phyloP scores from a whole-genome alignment of 2,888 invertebrate genomes.

The Hetaerina titia region DNA sequence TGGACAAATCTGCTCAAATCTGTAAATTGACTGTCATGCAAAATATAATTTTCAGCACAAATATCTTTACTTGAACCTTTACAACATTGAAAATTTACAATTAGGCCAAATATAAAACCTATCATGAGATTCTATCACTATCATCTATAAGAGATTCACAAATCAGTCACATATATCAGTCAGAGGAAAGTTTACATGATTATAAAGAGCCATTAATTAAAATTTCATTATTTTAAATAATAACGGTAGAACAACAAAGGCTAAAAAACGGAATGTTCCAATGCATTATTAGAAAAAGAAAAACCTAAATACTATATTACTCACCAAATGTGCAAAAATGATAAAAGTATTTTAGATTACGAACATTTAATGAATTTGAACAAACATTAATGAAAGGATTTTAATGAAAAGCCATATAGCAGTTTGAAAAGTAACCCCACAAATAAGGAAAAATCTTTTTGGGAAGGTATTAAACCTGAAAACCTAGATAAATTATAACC shows the following conservation, averaged over 20 bases:
- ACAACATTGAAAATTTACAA: neutral
- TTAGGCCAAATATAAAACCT: neutral
- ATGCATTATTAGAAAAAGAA: neutral
- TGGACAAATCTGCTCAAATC: neutral
- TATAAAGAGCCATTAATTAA: neutral
- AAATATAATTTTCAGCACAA: conserved; percentile 1
- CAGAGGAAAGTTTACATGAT: neutral
- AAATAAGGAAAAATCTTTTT: no score
- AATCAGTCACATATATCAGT: neutral
- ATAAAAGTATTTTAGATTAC: no score
- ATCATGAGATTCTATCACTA: no score
- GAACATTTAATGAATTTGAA: no score
- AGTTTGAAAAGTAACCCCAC: no score
- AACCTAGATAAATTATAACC: no score
- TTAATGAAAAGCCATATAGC: no score
- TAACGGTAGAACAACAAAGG: neutral
- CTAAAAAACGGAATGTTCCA: neutral
- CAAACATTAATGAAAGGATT: no score
- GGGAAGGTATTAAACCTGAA: no score
- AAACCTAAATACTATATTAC: neutral
- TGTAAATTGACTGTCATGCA: neutral
- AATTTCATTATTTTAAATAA: neutral
- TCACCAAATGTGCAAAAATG: neutral
- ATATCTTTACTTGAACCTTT: neutral
- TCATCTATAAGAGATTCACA: neutral